Evolutionary conservation across 2,888 invertebrate genomes (phyloP), one percentile per base, ranked within the genome.

Genomic region (Tipula vernalis): DNA sequence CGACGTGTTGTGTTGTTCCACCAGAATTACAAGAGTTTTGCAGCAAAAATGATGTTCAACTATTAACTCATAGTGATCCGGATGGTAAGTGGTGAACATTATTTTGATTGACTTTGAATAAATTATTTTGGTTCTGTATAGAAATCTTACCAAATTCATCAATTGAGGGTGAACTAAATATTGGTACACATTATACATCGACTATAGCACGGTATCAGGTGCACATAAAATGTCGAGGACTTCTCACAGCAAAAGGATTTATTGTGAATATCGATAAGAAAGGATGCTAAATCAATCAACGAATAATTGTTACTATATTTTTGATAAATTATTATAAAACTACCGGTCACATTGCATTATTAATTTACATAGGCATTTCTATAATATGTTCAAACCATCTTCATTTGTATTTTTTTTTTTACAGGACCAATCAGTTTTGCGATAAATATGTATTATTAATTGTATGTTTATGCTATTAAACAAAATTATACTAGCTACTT

Each of bases 21-120:
- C 96, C 97, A 0, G 95, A 96, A 2, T 93, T 99, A 88, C 96
- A 97, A 91, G 94, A 95, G 88, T 99, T 97, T 92, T 98, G 99
- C 88, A 96, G 96, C 89, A 95, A 96, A 88, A 95, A 98, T 89
- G 97, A 97, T 89, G 96, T 99, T 88, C 98, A 98, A 90, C 92
- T 99, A 57, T 93, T 99, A 36, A 99, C 99, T 0, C 99, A 99
- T 91, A 98, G 96, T 89, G 99, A 99, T 91, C 97, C 98, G 0
- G 94, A 94, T 90, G 96, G 97, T 97, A 92, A 91, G 89, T 87
- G 86, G 8, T 85, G 41, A 41, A 57, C 57, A 36, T 88, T 87
- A 44, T 12, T 87, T 84, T 86, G 39, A 12, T 44, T 87, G 85
- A 8, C 51, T 18, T 51, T 71, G 15, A 8, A 41, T 85, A 28